Percentiles rank a stretch among this genome's conserved stretches.
Conservation (phyloP, 2,113 vertebrate species). For the Urocolius indicus region DNA sequence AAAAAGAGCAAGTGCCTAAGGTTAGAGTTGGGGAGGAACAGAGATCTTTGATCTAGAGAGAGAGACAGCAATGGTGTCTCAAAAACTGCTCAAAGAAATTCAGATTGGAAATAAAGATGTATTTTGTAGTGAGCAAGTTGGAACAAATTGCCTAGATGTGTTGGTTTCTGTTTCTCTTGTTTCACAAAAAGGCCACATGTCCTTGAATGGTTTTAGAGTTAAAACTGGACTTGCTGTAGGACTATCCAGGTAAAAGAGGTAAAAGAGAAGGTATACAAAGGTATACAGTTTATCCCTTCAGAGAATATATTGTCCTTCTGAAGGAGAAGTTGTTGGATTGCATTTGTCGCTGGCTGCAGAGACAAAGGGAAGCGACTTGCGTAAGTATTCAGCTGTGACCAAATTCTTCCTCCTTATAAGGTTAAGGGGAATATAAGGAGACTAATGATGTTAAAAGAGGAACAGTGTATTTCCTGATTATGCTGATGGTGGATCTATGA, state of each 20-base stretch:
- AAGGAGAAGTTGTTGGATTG: neutral
- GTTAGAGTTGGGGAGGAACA: neutral
- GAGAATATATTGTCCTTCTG: neutral
- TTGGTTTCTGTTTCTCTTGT: neutral
- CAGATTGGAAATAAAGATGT: neutral
- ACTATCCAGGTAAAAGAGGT: neutral
- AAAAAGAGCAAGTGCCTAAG: neutral
- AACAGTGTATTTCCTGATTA: neutral
- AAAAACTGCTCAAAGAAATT: neutral
- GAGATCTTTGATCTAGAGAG: neutral
- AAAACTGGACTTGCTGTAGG: neutral
- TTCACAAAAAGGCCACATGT: neutral
- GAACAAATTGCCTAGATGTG: neutral
- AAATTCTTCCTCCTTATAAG: slow-evolving; percentile 59
- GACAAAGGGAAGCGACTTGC: neutral
- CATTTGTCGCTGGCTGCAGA: neutral
- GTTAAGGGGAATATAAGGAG: neutral
- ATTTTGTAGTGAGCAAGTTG: neutral
- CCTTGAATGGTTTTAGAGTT: neutral
- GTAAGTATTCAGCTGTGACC: neutral
- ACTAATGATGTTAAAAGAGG: neutral
- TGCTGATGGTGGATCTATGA: neutral
- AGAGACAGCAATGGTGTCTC: neutral
- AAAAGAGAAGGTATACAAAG: neutral
- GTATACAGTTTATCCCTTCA: neutral